Evolutionary conservation across 2,888 invertebrate species (phyloP).

Genomic region (Meandrusa payeni): DNA sequence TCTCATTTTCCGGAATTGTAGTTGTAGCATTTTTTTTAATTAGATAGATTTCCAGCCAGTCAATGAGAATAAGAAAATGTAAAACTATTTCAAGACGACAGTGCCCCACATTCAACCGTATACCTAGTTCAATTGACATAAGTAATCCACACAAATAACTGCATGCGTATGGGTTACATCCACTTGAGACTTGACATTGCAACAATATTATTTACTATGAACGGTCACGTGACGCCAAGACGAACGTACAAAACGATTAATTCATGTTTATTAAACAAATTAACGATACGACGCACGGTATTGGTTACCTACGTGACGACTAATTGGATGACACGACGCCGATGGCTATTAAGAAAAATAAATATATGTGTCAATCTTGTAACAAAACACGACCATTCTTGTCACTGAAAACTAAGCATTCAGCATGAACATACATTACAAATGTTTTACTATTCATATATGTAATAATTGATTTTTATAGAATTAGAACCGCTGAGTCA

Average conservation of each 20-base stretch:
- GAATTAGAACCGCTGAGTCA: no score
- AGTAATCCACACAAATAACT: constrained; percentile 44
- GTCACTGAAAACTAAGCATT: neutral
- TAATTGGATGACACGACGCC: constrained; percentile 31
- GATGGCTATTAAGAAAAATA: constrained; percentile 18
- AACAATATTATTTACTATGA: constrained; percentile 55
- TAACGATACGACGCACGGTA: constrained; percentile 47
- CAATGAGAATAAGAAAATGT: neutral
- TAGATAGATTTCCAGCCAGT: neutral
- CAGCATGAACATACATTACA: no score
- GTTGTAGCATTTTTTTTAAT: no score
- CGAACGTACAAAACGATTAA: constrained; percentile 50
- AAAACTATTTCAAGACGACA: neutral
- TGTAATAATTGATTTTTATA: no score
- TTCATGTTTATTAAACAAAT: constrained; percentile 76
- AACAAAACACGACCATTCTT: neutral
- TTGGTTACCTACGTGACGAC: constrained; percentile 32
- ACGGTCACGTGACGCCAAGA: constrained; percentile 52
- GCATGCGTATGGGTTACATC: constrained; percentile 49
- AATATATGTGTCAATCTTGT: constrained; percentile 8
- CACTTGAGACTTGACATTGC: constrained; percentile 65
- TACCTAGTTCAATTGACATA: constrained; percentile 42
- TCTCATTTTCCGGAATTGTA: no score
- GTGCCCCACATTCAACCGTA: constrained; percentile 28
- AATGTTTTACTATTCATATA: no score